Evolutionary conservation across 1,140 invertebrate species (phyloP), one percentile per base, ranked within the genome.

Genomic region (Sipha flava): DNA sequence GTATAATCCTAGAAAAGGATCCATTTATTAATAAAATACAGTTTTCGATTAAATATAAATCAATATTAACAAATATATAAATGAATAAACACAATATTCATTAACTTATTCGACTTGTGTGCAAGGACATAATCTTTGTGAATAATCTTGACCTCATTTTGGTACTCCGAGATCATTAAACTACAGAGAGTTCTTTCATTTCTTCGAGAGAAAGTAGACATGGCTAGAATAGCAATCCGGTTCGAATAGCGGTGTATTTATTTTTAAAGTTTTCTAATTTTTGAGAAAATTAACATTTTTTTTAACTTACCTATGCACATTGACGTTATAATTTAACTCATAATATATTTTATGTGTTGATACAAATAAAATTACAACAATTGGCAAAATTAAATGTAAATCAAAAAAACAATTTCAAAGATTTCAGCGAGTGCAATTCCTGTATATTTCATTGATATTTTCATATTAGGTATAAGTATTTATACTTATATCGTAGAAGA

Each of bases 121-220:
- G 37, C 64, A 66, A 66, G 64, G 64, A 66, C 64, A 40, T 23
- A 16, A 66, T 66, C 18, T 62, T 62, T 66, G 1, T 43, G 21
- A 66, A 66, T 66, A 66, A 66, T 66, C 34, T 66, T 66, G 64
- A 66, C 64, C 64, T 66, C 64, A 21, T 66, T 66, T 43, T 14
- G 21, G 34, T 66, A 43, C 64, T 40, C n/a, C 34, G 37, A 66
- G 64, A 66, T 66, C 64, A 43, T 66, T 66, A 66, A 66, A 66
- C 64, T 66, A 66, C 64, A 40, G 64, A 66, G 64, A 66, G 21
- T 26, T 66, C 37, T 66, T 66, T 43, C 64, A 66, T 66, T 66
- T 66, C 62, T 23, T 66, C 26, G 34, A 21, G 64, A 66, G 64
- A 66, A 66, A 66, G 64, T 66, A 66, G 64, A 66, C 37, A 40